phyloP scores from a whole-genome alignment of 2,888 invertebrate species.

The Nipponacmea schrenckii region DNA sequence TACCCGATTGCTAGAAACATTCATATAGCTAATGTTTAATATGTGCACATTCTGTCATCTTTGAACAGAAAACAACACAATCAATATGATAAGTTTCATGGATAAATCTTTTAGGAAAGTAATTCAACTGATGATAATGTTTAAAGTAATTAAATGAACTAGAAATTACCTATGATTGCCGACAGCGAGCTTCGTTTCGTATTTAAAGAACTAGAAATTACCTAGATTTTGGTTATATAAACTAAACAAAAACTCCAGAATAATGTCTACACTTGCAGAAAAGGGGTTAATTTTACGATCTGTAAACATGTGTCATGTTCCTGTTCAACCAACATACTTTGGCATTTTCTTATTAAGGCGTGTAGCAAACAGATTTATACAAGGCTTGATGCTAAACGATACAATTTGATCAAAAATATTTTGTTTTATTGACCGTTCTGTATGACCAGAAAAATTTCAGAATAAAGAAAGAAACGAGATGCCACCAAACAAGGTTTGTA shows the following conservation, averaged over 20 bases:
- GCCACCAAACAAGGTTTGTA: no score
- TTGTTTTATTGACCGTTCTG: slow-evolving; percentile 10
- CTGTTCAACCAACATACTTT: slow-evolving; percentile 16
- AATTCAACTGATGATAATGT: slow-evolving; percentile 11
- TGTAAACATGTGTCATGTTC: slow-evolving; percentile 30
- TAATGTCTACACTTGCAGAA: slow-evolving; percentile 22
- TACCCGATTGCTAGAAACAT: no score
- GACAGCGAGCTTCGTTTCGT: slow-evolving; percentile 20
- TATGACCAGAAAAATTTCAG: background rate
- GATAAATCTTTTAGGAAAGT: slow-evolving; percentile 23
- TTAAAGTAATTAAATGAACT: slow-evolving; percentile 27
- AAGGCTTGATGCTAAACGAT: no score
- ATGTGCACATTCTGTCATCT: slow-evolving; percentile 27
- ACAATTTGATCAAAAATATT: background rate
- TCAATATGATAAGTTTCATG: slow-evolving; percentile 25
- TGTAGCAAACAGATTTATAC: no score
- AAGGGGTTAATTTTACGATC: slow-evolving; percentile 27
- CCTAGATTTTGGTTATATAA: slow-evolving; percentile 20
- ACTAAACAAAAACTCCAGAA: slow-evolving; percentile 18
- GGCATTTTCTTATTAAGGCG: slow-evolving; percentile 15
- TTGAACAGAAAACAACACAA: slow-evolving; percentile 32
- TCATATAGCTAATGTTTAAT: slow-evolving; percentile 24
- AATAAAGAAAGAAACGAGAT: no score
- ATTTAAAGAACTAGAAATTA: slow-evolving; percentile 29
- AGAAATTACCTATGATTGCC: slow-evolving; percentile 1